Evolutionary conservation across 1,140 invertebrate genomes (phyloP).

Genomic region (Solenopsis fugax): DNA sequence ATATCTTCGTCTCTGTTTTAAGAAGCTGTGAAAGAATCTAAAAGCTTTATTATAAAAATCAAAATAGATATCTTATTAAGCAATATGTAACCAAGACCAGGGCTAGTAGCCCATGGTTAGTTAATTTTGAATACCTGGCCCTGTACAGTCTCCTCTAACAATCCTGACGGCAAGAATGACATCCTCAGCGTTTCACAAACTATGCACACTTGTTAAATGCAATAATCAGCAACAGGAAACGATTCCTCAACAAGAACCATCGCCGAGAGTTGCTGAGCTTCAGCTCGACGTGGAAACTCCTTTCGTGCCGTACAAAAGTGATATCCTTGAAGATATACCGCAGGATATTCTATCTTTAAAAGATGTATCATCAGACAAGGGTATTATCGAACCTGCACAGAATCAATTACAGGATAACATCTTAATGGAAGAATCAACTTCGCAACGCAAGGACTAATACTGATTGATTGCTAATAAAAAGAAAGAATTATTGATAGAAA

Average conservation of each 20-base stretch:
- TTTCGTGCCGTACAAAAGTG: constrained; percentile 24
- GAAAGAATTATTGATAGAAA: background rate
- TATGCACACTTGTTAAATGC: constrained; percentile 23
- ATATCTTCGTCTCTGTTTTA: constrained; percentile 18
- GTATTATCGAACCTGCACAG: constrained; percentile 26
- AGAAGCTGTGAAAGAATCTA: background rate
- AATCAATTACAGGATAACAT: background rate
- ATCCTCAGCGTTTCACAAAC: background rate
- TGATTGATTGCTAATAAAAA: background rate
- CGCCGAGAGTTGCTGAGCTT: background rate
- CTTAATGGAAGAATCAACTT: background rate
- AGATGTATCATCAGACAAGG: background rate
- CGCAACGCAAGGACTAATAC: background rate
- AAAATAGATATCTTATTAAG: constrained; percentile 29
- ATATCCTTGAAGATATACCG: constrained; percentile 29
- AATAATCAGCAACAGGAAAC: background rate
- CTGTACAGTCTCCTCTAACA: constrained; percentile 64
- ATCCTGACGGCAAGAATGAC: constrained; percentile 22
- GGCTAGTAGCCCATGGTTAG: constrained; percentile 73
- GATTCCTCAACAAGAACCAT: background rate
- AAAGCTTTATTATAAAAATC: background rate
- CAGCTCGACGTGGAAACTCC: constrained; percentile 14
- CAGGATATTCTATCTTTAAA: background rate
- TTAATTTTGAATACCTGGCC: constrained; percentile 76
- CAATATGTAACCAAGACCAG: constrained; percentile 66